Conservation (phyloP, 2,113 vertebrate species). For the Xiphophorus maculatus region DNA sequence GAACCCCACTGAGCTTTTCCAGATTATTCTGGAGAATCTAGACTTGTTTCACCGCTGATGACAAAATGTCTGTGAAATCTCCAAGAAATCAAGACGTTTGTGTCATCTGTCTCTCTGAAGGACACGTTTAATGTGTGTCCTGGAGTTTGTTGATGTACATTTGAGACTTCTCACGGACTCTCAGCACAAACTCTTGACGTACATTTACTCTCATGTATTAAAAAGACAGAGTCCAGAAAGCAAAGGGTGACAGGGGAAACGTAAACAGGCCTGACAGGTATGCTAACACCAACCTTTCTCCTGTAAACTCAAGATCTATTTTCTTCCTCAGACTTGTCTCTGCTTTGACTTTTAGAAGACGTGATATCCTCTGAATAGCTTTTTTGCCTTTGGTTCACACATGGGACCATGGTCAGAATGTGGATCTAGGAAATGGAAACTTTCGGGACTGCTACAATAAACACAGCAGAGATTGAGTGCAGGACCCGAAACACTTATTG, state of each 20-base stretch:
- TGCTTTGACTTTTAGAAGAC: not conserved
- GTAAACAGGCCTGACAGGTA: conserved; percentile 57
- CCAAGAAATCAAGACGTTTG: not conserved
- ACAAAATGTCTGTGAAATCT: not conserved
- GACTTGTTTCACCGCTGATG: not conserved
- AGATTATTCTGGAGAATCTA: not conserved
- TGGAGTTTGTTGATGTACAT: not conserved
- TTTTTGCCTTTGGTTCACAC: not conserved
- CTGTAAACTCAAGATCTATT: conserved; percentile 1
- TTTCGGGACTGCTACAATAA: conserved; percentile 23
- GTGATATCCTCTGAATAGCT: conserved; percentile 3
- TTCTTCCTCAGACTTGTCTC: not conserved
- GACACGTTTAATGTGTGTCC: not conserved
- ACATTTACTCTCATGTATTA: conserved; percentile 17
- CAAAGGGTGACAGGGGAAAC: conserved; percentile 14
- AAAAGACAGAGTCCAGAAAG: conserved; percentile 56
- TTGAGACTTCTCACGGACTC: conserved; percentile 21
- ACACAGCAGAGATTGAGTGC: not conserved
- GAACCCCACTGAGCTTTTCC: not conserved
- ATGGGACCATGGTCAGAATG: conserved; percentile 10
- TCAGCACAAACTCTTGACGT: conserved; percentile 28
- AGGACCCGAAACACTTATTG: not conserved
- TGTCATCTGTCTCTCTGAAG: conserved; percentile 1
- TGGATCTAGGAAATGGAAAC: conserved; percentile 21
- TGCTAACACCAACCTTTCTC: conserved; percentile 30